Evolutionary conservation across 2,888 invertebrate genomes (phyloP).

Genomic region (Cantharis flavilabris): DNA sequence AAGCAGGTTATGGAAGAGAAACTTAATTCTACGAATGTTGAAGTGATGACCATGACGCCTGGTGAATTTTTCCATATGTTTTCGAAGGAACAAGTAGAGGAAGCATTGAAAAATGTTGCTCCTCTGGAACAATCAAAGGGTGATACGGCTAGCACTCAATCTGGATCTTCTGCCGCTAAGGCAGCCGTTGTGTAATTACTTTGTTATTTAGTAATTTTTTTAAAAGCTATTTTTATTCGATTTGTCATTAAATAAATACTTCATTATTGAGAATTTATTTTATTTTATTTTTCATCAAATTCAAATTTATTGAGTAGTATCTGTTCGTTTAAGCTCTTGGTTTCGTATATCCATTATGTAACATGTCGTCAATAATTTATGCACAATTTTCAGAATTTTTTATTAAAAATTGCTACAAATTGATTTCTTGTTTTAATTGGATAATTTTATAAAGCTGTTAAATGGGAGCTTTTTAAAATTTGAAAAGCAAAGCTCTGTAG

Average conservation of each 20-base stretch:
- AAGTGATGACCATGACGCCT: slow-evolving; percentile 93
- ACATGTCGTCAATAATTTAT: background rate
- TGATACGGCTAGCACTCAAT: slow-evolving; percentile 3
- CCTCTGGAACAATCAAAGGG: slow-evolving; percentile 26
- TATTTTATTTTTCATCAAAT: background rate
- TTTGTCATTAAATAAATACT: background rate
- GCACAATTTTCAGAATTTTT: background rate
- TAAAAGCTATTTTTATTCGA: background rate
- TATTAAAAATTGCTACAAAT: background rate
- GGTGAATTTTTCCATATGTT: slow-evolving; percentile 86
- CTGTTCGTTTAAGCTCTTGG: background rate
- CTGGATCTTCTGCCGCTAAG: background rate
- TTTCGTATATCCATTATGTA: background rate
- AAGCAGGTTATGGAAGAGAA: slow-evolving; percentile 99
- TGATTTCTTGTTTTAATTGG: background rate
- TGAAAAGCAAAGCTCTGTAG: too few relatives aligned
- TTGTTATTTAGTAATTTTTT: background rate
- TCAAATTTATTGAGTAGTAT: background rate
- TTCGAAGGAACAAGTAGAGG: slow-evolving; percentile 86
- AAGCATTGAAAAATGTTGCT: slow-evolving; percentile 24
- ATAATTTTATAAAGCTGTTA: background rate
- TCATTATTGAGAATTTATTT: background rate
- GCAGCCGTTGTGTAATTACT: background rate
- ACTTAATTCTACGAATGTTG: slow-evolving; percentile 94
- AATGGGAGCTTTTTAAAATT: too few relatives aligned